Conservation (phyloP, 2,888 invertebrate species). For the Troides aeacus region DNA sequence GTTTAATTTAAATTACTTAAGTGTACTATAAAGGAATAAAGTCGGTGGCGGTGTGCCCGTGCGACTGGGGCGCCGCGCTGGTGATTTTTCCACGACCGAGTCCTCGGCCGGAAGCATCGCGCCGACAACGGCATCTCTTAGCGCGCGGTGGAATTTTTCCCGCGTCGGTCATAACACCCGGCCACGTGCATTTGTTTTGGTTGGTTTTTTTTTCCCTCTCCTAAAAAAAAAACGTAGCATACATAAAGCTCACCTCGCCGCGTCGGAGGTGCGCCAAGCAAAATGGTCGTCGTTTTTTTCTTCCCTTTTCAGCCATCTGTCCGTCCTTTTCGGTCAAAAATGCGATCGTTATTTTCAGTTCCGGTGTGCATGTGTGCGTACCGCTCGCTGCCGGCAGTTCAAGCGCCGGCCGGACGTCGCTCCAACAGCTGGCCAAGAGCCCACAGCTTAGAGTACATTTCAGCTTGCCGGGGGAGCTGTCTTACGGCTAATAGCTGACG, state of each 20-base stretch:
- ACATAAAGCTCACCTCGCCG: slow-evolving; percentile 72
- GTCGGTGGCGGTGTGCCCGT: slow-evolving; percentile 5
- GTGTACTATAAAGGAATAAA: background rate
- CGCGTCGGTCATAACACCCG: slow-evolving; percentile 76
- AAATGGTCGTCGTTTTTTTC: slow-evolving; percentile 80
- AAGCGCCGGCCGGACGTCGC: slow-evolving; percentile 47
- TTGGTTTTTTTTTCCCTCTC: slow-evolving; percentile 65
- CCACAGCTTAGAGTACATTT: slow-evolving; percentile 35
- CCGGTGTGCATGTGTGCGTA: slow-evolving; percentile 77
- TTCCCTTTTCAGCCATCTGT: slow-evolving; percentile 80
- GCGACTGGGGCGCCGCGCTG: slow-evolving; percentile 63
- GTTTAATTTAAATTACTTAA: background rate
- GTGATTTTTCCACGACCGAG: slow-evolving; percentile 69
- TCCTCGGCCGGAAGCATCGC: slow-evolving; percentile 61
- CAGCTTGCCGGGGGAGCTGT: slow-evolving; percentile 45
- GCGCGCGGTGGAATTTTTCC: slow-evolving; percentile 68
- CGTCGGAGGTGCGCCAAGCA: slow-evolving; percentile 75
- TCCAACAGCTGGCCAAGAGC: slow-evolving; percentile 37
- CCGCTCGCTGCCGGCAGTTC: slow-evolving; percentile 53
- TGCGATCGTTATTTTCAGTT: slow-evolving; percentile 81
- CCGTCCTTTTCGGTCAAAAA: slow-evolving; percentile 80
- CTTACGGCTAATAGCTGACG: slow-evolving; percentile 73
- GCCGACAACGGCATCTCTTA: slow-evolving; percentile 76
- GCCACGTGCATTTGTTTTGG: slow-evolving; percentile 81
- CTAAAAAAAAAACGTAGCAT: slow-evolving; percentile 68